phyloP scores from a whole-genome alignment of 2,888 invertebrate species.

The Trissolcus japonicus region DNA sequence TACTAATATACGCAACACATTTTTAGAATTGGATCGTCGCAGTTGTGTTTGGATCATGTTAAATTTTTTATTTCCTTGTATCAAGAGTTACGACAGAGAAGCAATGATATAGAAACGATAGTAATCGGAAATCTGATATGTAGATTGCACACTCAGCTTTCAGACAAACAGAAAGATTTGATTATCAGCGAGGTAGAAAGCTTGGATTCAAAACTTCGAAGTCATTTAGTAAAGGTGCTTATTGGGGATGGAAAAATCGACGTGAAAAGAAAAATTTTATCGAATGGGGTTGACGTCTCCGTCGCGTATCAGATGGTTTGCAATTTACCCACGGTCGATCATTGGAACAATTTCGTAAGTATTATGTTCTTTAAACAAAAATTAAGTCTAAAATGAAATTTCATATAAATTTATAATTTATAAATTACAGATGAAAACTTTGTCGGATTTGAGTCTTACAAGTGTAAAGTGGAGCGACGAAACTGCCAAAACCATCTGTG shows the following conservation, averaged over 20 bases:
- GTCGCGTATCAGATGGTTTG: conserved; percentile 57
- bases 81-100: conserved; percentile 59
- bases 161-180: conserved; percentile 60
- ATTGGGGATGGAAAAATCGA: conserved; percentile 54
- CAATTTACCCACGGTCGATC: conserved; percentile 61
- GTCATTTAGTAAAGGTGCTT: conserved; percentile 50
- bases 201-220: conserved; percentile 51
- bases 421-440: conserved; percentile 36
- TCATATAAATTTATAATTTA: conserved; percentile 2
- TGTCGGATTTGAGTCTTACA: conserved; percentile 22
- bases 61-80: conserved; percentile 66
- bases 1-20: neutral
- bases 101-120: conserved; percentile 61
- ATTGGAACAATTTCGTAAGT: conserved; percentile 66
- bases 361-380: neutral
- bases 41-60: conserved; percentile 65
- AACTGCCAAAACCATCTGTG: conserved; percentile 45
- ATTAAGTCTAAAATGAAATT: neutral
- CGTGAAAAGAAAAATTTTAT: conserved; percentile 46
- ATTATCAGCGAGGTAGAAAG: conserved; percentile 58
- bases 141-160: conserved; percentile 65
- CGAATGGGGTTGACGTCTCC: conserved; percentile 34
- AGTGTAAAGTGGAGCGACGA: conserved; percentile 48
- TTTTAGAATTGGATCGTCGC: conserved; percentile 65
- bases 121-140: conserved; percentile 65